These are phyloP conservation scores for Lepus oiostolus DNA, from an alignment of 2,797 vertebrate species.

Conservation along the genomic window DNA sequence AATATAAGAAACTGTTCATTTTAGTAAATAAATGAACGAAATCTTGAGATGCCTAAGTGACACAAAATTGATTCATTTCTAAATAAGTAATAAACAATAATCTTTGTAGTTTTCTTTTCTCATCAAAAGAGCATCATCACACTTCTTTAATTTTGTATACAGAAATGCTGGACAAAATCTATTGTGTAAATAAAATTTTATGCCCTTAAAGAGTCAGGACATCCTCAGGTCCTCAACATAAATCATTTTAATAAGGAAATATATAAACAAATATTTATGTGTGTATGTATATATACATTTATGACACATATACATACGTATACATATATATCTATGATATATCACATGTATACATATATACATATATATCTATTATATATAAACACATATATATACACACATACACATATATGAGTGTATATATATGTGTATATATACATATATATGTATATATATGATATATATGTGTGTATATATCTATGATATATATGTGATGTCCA, in stretches of 20 bases:
- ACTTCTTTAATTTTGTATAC: background rate
- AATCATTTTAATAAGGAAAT: too few relatives aligned
- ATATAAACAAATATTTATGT: too few relatives aligned
- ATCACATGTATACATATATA: too few relatives aligned
- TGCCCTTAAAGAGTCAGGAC: background rate
- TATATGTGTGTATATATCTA: too few relatives aligned
- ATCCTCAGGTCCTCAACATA: background rate
- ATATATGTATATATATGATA: too few relatives aligned
- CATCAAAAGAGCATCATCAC: background rate
- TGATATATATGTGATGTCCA: background rate
- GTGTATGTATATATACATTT: too few relatives aligned
- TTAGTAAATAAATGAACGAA: background rate
- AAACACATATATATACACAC: too few relatives aligned
- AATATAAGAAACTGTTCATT: background rate
- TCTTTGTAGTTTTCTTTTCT: background rate
- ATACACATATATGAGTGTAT: too few relatives aligned
- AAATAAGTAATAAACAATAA: background rate
- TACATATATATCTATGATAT: too few relatives aligned
- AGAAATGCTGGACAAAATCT: background rate
- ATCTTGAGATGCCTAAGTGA: background rate
- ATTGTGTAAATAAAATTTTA: background rate
- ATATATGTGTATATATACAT: too few relatives aligned
- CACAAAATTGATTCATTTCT: background rate
- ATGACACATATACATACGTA: too few relatives aligned
- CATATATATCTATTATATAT: too few relatives aligned